Evolutionary conservation across 2,888 invertebrate species (phyloP), one percentile per base, ranked within the genome.

Genomic region (Alsophila aescularia): DNA sequence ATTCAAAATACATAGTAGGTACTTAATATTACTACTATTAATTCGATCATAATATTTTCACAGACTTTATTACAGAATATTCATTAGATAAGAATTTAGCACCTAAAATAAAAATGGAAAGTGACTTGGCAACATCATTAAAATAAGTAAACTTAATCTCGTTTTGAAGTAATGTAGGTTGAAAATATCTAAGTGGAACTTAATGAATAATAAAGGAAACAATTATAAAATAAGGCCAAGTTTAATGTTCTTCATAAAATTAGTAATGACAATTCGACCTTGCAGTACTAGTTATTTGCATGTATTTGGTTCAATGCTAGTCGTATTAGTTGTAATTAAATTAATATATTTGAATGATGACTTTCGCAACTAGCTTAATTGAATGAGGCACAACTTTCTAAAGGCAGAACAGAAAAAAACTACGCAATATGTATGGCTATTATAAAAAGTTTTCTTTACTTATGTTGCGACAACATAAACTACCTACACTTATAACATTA

Each of bases 221-320:
- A 62, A 60, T 64, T 62, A 64, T 44, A 52, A 52, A 64, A 42
- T 52, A 36, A 42, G 64, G 62, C 42, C 64, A 60, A 58, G 54
- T 48, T 58, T 51, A 60, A 60, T 41, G 55, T 49, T 21, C 35
- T 32, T 52, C 21, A 29, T 49, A 57, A 51, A 37, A 52, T 57
- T 50, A 10, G 16, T 31, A 52, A 57, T 54, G 40, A 44, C 39
- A 43, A 53, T 36, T 36, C 14, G 47, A 24, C 64, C 64, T 64
- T 58, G 60, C 51, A 45, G 29, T 37, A 31, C 35, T 36, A 14
- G 15, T 44, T 39, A 59, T 56, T 55, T 44, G 53, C 42, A 47
- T 59, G 52, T 56, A 54, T 62, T 58, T 54, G 34, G 62, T 58
- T 62, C 62, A 64, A 64, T 64, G 62, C 39, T 53, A 43, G 21